Percentiles rank a stretch among this genome's conserved stretches.
Conservation (phyloP, 2,888 invertebrate genomes). For the Dastarcus helophoroides region DNA sequence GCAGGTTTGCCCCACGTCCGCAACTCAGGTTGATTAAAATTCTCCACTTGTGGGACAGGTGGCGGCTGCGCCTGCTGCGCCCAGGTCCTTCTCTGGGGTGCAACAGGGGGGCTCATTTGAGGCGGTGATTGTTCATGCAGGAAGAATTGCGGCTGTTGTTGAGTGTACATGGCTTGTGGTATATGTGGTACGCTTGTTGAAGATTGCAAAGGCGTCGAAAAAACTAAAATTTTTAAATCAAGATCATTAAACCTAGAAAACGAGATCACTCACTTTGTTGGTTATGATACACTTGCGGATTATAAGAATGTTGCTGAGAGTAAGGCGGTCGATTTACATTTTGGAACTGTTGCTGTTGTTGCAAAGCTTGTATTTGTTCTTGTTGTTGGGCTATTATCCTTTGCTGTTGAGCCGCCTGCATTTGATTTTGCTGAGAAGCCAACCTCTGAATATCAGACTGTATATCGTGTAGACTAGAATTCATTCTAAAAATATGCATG, state of each 20-base stretch:
- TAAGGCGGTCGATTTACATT: slow-evolving; percentile 15
- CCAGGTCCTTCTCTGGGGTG: slow-evolving; percentile 55
- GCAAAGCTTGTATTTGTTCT: slow-evolving; percentile 35
- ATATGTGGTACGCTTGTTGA: slow-evolving; percentile 37
- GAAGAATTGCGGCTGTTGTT: slow-evolving; percentile 58
- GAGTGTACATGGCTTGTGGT: slow-evolving; percentile 45
- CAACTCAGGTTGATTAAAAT: slow-evolving; percentile 20
- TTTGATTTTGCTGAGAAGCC: slow-evolving; percentile 69
- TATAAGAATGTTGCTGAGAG: slow-evolving; percentile 33
- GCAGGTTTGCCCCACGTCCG: slow-evolving; percentile 33
- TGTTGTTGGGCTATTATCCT: slow-evolving; percentile 42
- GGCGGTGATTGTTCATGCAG: slow-evolving; percentile 53
- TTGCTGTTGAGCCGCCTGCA: slow-evolving; percentile 51
- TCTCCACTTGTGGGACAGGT: slow-evolving; percentile 11
- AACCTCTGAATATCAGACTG: slow-evolving; percentile 88
- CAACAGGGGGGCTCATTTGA: slow-evolving; percentile 37
- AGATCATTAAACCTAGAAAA: background rate
- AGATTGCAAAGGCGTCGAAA: slow-evolving; percentile 27
- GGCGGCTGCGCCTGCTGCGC: slow-evolving; percentile 35
- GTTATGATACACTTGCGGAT: slow-evolving; percentile 42
- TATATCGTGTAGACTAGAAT: slow-evolving; percentile 85
- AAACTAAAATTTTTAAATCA: slow-evolving; percentile 17
- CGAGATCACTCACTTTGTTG: background rate
- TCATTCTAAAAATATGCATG: slow-evolving; percentile 81
- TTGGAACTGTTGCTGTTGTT: slow-evolving; percentile 23